Evolutionary conservation across 1,140 invertebrate species (phyloP), one percentile per base, ranked within the genome.

Genomic region (Eumaeus atala): DNA sequence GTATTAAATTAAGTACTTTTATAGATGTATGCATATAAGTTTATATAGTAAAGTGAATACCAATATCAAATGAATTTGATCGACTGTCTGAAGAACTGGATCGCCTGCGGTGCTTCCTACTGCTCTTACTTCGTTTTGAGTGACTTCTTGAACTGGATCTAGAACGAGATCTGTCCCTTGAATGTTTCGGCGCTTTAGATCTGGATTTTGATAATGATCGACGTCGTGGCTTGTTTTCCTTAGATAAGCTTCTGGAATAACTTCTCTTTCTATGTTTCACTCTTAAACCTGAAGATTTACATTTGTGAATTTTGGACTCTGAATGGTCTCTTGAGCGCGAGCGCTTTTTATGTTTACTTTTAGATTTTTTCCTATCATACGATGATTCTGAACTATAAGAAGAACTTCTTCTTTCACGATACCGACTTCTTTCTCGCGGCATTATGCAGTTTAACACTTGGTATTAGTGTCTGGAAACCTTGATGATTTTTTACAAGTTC

Each of bases 321-420:
- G 78, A 86, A 17, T 75, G 65, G 52, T 82, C 78, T 59, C 70
- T 67, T 6, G 83, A 83, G 14, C 78, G 65, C 3, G 81, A 82
- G 18, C 77, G 70, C 38, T 70, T 62, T 63, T 72, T 84, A 54
- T 82, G 73, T 62, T 81, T 86, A 52, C 68, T 79, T 62, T 77
- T 83, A n/a, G 66, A 70, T 58, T 78, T 84, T 56, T 77, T 87
- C 21, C 74, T 59, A 48, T 87, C 83, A 48, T 84, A 74, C 3
- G 83, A 87, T 6, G 79, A 80, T 42, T 79, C 78, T 5, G 81
- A 84, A 59, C 77, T 84, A 38, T 64, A 76, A 0, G 83, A 84
- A 0, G 74, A 72, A 59, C 81, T 84, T 42, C 77, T 70, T 48
- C 70, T 70, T n/a, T 84, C 81, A 7, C 83, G 69, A 52, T 82